Conservation (phyloP, 2,888 invertebrate genomes). For the Tetanocera ferruginea region DNA sequence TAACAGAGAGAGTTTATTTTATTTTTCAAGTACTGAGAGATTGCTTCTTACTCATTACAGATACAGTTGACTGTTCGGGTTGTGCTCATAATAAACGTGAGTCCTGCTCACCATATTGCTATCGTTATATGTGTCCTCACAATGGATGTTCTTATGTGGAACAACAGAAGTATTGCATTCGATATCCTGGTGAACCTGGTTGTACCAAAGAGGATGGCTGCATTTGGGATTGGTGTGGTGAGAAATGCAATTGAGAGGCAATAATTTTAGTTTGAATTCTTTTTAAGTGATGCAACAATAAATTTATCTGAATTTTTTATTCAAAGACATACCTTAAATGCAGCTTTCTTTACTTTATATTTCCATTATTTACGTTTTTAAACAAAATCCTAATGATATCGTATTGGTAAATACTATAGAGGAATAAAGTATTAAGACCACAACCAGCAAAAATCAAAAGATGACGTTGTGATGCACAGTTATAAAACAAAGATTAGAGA, state of each 20-base stretch:
- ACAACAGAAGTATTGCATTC: constrained; percentile 52
- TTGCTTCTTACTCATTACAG: constrained; percentile 41
- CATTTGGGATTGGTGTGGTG: constrained; percentile 58
- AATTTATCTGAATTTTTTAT: too few species aligned
- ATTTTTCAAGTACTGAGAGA: background rate
- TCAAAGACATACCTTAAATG: too few species aligned
- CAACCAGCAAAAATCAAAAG: too few species aligned
- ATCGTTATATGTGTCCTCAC: constrained; percentile 56
- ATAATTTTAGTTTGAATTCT: background rate
- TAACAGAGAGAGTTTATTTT: background rate
- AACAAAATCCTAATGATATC: too few species aligned
- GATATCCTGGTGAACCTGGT: constrained; percentile 56
- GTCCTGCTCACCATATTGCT: constrained; percentile 55
- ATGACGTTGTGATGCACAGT: too few species aligned
- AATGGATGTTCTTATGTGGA: constrained; percentile 52
- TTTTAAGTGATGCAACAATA: too few species aligned
- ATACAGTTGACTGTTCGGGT: constrained; percentile 57
- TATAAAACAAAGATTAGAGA: too few species aligned
- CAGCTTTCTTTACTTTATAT: too few species aligned
- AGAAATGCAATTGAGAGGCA: constrained; percentile 7
- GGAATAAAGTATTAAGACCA: too few species aligned
- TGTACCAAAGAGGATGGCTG: constrained; percentile 56
- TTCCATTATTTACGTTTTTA: too few species aligned
- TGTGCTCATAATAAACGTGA: constrained; percentile 53
- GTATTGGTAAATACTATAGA: too few species aligned